Evolutionary conservation across 2,888 invertebrate species (phyloP).

Genomic region (Unio pictorum): DNA sequence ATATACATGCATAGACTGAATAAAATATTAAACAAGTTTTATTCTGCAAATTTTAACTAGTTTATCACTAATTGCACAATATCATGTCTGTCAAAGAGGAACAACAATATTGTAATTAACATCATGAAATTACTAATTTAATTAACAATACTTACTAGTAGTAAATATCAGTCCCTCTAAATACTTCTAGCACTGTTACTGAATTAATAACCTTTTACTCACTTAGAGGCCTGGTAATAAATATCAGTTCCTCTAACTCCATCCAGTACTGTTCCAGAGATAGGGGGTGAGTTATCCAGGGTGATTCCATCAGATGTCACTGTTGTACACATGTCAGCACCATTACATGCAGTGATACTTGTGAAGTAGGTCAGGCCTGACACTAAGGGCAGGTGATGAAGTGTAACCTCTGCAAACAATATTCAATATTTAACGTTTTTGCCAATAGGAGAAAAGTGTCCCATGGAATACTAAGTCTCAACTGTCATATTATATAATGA

Average conservation of each 20-base stretch:
- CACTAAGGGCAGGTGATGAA: conserved; percentile 7
- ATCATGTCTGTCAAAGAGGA: no score
- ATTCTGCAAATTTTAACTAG: no score
- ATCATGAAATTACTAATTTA: no score
- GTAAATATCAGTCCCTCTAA: conserved; percentile 27
- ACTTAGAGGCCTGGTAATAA: conserved; percentile 40
- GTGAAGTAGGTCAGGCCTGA: conserved; percentile 33
- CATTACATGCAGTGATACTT: conserved; percentile 48
- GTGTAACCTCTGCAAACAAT: conserved; percentile 4
- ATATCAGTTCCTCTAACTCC: conserved; percentile 34
- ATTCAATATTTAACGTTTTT: no score
- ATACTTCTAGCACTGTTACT: conserved; percentile 37
- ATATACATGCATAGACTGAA: no score
- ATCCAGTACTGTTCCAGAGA: conserved; percentile 39
- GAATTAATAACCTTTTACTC: background rate
- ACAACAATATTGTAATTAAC: no score
- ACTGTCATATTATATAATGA: no score
- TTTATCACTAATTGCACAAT: no score
- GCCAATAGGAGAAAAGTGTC: no score
- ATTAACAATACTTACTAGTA: conserved; percentile 28
- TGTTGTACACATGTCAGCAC: conserved; percentile 37
- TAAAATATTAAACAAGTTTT: no score
- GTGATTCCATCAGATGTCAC: conserved; percentile 48
- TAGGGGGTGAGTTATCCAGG: conserved; percentile 47
- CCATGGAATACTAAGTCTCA: no score